Conservation (phyloP, 2,797 vertebrate genomes). For the Scolopax bukidnonensis region DNA sequence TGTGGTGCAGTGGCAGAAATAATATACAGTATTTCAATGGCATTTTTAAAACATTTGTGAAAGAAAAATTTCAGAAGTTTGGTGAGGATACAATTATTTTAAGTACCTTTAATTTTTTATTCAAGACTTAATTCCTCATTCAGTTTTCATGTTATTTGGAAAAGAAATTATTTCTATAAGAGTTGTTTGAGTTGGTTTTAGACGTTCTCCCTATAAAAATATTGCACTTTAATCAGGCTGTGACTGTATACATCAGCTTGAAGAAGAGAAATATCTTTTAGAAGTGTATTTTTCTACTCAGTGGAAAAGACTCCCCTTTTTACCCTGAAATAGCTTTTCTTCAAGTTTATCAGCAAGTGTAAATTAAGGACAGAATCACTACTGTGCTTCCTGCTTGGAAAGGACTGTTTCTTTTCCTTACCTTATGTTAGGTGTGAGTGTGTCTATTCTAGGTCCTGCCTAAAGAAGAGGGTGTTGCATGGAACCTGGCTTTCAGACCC, state of each 20-base stretch:
- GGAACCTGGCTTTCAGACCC: neutral
- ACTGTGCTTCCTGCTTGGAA: neutral
- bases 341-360: neutral
- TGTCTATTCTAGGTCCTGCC: neutral
- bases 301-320: neutral
- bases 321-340: neutral
- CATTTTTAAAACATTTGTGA: neutral
- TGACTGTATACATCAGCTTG: neutral
- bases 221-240: conserved; percentile 33
- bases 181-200: conserved; percentile 13
- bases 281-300: neutral
- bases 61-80: neutral
- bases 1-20: neutral
- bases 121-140: neutral
- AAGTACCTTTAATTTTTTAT: neutral
- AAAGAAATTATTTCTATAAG: conserved; percentile 7
- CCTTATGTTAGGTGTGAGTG: neutral
- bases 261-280: neutral
- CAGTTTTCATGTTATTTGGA: neutral
- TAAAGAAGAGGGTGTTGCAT: neutral
- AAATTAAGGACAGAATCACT: neutral
- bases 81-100: neutral
- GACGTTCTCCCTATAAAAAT: neutral
- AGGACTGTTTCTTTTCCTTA: neutral
- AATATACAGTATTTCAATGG: neutral